These are phyloP conservation scores for Aphodius sticticus DNA, from an alignment of 2,888 invertebrate genomes.

Conservation along the genomic window DNA sequence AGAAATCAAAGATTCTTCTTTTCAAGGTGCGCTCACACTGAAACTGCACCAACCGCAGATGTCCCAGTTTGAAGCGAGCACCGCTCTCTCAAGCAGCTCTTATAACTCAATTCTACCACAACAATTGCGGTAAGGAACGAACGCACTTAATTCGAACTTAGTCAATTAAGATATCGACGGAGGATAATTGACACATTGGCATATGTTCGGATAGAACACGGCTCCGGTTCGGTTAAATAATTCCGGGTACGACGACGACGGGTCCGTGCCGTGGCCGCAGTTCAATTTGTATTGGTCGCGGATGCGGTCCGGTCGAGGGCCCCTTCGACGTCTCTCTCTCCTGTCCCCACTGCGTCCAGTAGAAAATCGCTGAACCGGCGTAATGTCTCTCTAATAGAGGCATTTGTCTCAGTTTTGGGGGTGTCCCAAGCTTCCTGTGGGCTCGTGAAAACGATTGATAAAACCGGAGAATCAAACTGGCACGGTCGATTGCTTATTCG, in stretches of 20 bases:
- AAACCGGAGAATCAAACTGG: not conserved
- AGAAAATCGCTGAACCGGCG: not conserved
- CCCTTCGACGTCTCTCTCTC: not conserved
- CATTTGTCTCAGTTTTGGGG: constrained; percentile 4
- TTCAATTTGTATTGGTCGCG: not conserved
- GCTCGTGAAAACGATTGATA: not conserved
- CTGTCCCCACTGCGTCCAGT: not conserved
- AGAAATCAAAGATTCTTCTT: too few relatives aligned
- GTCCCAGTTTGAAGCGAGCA: not conserved
- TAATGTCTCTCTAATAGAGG: not conserved
- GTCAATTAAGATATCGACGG: not conserved
- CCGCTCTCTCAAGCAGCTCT: not conserved
- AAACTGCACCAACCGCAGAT: too few relatives aligned
- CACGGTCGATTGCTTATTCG: constrained; percentile 4
- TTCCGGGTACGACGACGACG: not conserved
- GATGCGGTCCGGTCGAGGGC: not conserved
- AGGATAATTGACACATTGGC: not conserved
- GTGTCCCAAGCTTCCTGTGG: constrained; percentile 4
- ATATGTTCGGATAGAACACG: not conserved
- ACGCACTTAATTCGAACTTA: not conserved
- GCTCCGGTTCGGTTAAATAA: not conserved
- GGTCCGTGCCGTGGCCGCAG: not conserved
- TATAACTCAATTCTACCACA: not conserved
- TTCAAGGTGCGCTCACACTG: too few relatives aligned
- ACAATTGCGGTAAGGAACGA: not conserved